Percentiles rank a stretch among this genome's conserved stretches.
Evolutionary conservation across 2,888 invertebrate genomes (phyloP).

Genomic region (Diarsia mendica): DNA sequence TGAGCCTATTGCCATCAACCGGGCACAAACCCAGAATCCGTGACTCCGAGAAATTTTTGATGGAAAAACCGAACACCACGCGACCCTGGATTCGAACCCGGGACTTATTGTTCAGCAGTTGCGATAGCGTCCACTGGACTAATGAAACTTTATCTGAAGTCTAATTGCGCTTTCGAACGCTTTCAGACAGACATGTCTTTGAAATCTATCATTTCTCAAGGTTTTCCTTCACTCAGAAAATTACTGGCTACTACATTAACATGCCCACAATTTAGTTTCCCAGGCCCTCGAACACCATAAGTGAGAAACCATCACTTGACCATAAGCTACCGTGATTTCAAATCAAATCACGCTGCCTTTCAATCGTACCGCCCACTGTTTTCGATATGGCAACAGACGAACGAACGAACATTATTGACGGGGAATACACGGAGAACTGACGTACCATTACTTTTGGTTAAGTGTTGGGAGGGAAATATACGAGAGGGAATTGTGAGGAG

Average conservation of each 20-base stretch:
- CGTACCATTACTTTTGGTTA: constrained; percentile 52
- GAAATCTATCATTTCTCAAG: too few species aligned
- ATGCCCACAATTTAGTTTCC: constrained; percentile 24
- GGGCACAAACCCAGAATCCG: too few species aligned
- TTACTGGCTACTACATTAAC: neutral
- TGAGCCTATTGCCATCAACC: too few species aligned
- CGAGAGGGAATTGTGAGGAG: neutral
- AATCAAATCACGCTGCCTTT: constrained; percentile 49
- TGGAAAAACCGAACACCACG: too few species aligned
- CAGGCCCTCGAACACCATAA: constrained; percentile 33
- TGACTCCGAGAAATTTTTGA: too few species aligned
- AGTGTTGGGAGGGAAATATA: constrained; percentile 29
- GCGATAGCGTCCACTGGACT: too few species aligned
- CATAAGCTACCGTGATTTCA: constrained; percentile 54
- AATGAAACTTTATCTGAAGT: too few species aligned
- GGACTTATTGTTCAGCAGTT: too few species aligned
- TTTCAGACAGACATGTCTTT: too few species aligned
- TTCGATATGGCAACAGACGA: constrained; percentile 50
- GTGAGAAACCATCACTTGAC: constrained; percentile 48
- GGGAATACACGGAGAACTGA: constrained; percentile 40
- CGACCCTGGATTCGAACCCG: too few species aligned
- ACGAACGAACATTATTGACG: constrained; percentile 58
- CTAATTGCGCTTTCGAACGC: too few species aligned
- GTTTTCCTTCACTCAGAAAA: neutral
- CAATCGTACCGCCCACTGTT: constrained; percentile 59